Conservation (phyloP, 2,113 vertebrate genomes). For the Ctenomys sociabilis region DNA sequence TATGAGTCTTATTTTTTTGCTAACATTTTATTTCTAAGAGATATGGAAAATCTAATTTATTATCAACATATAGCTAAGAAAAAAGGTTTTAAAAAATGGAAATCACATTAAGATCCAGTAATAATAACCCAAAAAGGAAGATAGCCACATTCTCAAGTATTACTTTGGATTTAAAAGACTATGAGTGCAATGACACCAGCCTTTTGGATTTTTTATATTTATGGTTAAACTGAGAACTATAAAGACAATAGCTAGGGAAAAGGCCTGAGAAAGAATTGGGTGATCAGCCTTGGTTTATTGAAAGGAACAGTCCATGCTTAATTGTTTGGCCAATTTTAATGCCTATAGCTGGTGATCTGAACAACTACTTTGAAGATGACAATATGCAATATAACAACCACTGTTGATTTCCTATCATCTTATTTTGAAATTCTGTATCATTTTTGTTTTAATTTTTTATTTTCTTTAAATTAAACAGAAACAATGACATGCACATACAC, state of each 20-base stretch:
- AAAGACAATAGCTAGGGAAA: background rate
- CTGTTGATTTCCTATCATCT: too few relatives aligned
- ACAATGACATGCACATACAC: too few relatives aligned
- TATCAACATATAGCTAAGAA: conserved; percentile 41
- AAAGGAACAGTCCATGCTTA: too few relatives aligned
- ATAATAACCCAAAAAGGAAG: conserved; percentile 6
- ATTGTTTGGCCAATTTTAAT: too few relatives aligned
- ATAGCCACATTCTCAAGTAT: conserved; percentile 18
- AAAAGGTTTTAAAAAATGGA: background rate
- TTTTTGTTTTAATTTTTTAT: too few relatives aligned
- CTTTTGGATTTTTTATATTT: conserved; percentile 53
- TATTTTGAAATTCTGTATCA: too few relatives aligned
- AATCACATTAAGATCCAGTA: conserved; percentile 18
- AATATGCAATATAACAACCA: too few relatives aligned
- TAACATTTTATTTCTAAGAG: conserved; percentile 60
- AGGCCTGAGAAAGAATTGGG: too few relatives aligned
- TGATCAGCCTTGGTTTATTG: too few relatives aligned
- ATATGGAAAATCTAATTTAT: conserved; percentile 50
- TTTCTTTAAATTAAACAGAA: too few relatives aligned
- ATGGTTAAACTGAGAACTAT: background rate
- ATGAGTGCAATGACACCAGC: background rate
- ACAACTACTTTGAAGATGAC: too few relatives aligned
- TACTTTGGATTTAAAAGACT: conserved; percentile 1
- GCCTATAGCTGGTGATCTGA: too few relatives aligned
- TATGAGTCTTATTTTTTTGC: background rate